phyloP scores from a whole-genome alignment of 2,797 vertebrate genomes.

The Trachops cirrhosus region DNA sequence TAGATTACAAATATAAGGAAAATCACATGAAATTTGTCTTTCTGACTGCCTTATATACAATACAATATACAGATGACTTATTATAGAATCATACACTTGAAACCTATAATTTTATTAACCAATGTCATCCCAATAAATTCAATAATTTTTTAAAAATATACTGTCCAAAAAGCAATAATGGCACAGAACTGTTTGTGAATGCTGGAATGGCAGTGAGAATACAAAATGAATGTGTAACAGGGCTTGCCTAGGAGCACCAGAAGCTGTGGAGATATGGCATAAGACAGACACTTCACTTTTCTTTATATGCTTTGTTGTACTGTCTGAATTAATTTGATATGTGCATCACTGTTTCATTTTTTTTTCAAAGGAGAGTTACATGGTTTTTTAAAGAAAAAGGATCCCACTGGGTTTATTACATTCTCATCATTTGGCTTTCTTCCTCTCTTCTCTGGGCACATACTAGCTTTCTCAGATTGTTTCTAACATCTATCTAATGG shows the following conservation, averaged over 20 bases:
- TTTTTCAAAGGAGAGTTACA: background rate
- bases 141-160: background rate
- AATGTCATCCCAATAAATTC: background rate
- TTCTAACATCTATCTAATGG: background rate
- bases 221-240: background rate
- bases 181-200: background rate
- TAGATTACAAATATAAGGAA: background rate
- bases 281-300: background rate
- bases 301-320: background rate
- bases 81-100: background rate
- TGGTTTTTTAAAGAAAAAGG: background rate
- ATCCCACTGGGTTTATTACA: background rate
- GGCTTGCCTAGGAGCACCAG: background rate
- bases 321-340: background rate
- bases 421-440: background rate
- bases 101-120: background rate
- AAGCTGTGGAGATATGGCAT: rapidly evolving
- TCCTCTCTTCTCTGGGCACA: background rate
- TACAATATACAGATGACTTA: background rate
- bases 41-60: background rate
- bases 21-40: background rate
- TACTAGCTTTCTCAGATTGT: background rate
- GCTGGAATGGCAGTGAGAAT: rapidly evolving
- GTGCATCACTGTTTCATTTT: background rate
- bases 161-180: rapidly evolving